A percentile compares a stretch with the other conserved stretches of the same genome.
Evolutionary conservation across 2,888 invertebrate genomes (phyloP).

Genomic region (Masnerella sp.): DNA sequence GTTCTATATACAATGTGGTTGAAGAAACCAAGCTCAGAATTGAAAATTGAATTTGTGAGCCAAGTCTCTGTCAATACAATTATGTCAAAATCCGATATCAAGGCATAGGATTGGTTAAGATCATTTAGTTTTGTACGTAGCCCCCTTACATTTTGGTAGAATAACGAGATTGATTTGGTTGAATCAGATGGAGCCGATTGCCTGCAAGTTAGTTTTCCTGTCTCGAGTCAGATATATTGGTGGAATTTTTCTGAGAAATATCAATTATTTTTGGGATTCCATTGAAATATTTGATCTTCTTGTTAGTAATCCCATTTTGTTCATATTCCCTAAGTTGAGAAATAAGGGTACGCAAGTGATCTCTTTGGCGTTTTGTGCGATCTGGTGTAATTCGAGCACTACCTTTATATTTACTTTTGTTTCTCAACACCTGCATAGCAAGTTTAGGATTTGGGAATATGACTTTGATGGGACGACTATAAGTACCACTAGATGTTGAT

Average conservation of each 20-base stretch:
- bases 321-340: neutral
- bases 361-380: neutral
- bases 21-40: neutral
- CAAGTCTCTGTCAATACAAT: constrained; percentile 13
- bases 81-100: neutral
- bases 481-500: too few species aligned
- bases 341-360: neutral
- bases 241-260: neutral
- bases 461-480: neutral
- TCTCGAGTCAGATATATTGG: neutral
- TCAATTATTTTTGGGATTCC: neutral
- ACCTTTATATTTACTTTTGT: neutral
- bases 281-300: neutral
- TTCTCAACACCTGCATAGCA: neutral
- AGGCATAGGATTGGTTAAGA: neutral
- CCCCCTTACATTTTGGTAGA: constrained; percentile 5
- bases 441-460: neutral
- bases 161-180: constrained; percentile 1
- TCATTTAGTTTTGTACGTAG: neutral
- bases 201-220: constrained; percentile 6
- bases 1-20: constrained; percentile 2
- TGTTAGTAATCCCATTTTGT: neutral
- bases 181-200: neutral
- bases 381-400: neutral
- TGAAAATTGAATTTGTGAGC: neutral